These are phyloP conservation scores for Nannobrachium achirus DNA, from an alignment of 2,113 vertebrate genomes.

Conservation along the genomic window DNA sequence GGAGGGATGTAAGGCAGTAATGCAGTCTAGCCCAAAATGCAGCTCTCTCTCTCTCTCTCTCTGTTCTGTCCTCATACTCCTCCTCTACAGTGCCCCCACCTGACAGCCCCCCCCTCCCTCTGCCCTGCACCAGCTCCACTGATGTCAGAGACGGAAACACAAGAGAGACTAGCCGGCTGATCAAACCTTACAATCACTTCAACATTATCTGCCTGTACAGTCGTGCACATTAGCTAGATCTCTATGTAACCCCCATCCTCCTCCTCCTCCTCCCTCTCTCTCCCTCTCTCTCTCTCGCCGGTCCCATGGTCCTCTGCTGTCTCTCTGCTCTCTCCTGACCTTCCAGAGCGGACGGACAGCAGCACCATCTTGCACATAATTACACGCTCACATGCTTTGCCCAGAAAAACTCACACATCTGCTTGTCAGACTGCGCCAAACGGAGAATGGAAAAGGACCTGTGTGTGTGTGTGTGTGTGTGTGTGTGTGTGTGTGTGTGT, in stretches of 20 bases:
- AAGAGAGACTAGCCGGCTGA: slow-evolving; percentile 45
- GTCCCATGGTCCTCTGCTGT: slow-evolving; percentile 14
- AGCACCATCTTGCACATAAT: slow-evolving; percentile 18
- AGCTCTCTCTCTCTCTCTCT: slow-evolving; percentile 20
- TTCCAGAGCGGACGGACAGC: slow-evolving; percentile 46
- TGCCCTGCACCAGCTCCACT: slow-evolving; percentile 61
- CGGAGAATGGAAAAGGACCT: slow-evolving; percentile 46
- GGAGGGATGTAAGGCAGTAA: slow-evolving; percentile 22
- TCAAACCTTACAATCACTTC: slow-evolving; percentile 13
- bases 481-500: no score
- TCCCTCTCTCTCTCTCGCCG: not conserved
- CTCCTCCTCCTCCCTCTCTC: not conserved
- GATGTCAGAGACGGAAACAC: slow-evolving; percentile 50
- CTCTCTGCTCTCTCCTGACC: slow-evolving; percentile 45
- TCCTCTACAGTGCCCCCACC: not conserved
- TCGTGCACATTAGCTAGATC: not conserved
- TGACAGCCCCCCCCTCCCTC: slow-evolving; percentile 35
- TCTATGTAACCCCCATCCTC: not conserved
- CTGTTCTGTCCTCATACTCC: not conserved
- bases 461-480: no score
- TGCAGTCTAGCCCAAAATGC: slow-evolving; percentile 57
- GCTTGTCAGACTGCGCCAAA: slow-evolving; percentile 68
- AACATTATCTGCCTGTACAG: slow-evolving; percentile 16
- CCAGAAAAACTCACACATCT: slow-evolving; percentile 34
- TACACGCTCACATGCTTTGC: slow-evolving; percentile 15